Evolutionary conservation across 2,888 invertebrate species (phyloP).

Genomic region (Cataglyphis cursor): DNA sequence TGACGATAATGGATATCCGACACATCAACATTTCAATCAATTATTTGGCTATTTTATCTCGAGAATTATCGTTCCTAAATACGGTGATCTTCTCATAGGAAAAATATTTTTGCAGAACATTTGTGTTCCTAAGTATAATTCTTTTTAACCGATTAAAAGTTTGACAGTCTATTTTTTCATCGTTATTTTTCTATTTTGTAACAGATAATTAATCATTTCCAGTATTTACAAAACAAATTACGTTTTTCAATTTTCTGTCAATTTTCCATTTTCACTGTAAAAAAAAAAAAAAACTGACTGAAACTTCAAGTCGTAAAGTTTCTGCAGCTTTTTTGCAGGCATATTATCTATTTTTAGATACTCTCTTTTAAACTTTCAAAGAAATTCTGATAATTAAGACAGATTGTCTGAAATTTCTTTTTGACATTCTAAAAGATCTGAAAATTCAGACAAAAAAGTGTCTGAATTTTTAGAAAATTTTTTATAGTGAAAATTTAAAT

Average conservation of each 20-base stretch:
- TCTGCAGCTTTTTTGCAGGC: too few relatives aligned
- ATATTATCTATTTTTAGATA: too few relatives aligned
- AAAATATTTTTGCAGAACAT: background rate
- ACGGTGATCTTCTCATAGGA: background rate
- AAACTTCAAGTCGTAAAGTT: too few relatives aligned
- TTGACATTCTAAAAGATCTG: too few relatives aligned
- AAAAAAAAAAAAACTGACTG: background rate
- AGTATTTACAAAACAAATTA: background rate
- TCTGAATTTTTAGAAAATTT: too few relatives aligned
- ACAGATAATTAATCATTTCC: background rate
- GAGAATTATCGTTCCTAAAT: background rate
- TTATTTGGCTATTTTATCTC: background rate
- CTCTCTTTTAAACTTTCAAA: too few relatives aligned
- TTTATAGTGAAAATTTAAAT: background rate
- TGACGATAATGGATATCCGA: conserved; percentile 4
- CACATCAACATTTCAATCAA: conserved; percentile 13
- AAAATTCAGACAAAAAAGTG: too few relatives aligned
- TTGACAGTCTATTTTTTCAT: background rate
- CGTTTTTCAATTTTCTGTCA: background rate
- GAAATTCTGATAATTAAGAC: too few relatives aligned
- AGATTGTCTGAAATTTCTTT: too few relatives aligned
- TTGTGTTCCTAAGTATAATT: background rate
- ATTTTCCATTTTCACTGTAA: background rate
- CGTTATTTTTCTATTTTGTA: background rate
- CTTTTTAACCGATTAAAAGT: background rate